Evolutionary conservation across 2,888 invertebrate species (phyloP).

Genomic region (Galeruca laticollis): DNA sequence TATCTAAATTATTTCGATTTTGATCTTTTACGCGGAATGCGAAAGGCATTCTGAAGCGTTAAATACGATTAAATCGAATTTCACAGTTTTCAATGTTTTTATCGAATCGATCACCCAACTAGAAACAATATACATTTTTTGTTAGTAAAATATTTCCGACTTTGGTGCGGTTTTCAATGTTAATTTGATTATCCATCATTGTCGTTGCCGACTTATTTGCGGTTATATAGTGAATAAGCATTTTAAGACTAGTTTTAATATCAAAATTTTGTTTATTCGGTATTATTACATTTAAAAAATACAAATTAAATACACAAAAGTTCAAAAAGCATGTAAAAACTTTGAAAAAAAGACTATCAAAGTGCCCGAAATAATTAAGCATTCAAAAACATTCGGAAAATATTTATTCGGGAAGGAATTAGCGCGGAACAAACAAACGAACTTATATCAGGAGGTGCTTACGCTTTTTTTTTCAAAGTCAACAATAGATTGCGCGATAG

Average conservation of each 20-base stretch:
- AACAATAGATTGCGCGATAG: no score
- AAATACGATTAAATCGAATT: constrained; percentile 35
- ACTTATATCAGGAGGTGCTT: no score
- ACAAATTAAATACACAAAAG: no score
- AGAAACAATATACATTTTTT: constrained; percentile 36
- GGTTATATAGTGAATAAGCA: constrained; percentile 23
- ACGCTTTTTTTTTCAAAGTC: no score
- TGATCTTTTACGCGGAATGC: neutral
- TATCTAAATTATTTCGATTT: no score
- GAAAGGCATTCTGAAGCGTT: constrained; percentile 17
- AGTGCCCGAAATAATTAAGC: no score
- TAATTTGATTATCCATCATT: constrained; percentile 26
- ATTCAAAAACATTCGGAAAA: no score
- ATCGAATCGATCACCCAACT: constrained; percentile 14
- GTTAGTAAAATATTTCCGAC: constrained; percentile 24
- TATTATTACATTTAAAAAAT: no score
- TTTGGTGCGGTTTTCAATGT: constrained; percentile 27
- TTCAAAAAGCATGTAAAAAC: no score
- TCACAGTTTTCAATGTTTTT: constrained; percentile 37
- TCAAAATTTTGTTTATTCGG: neutral
- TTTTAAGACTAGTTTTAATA: neutral
- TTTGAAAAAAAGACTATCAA: no score
- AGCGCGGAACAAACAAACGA: no score
- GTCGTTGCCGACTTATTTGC: constrained; percentile 21
- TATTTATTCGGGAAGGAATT: no score